Base-by-base conservation (phyloP, 2,888 invertebrate species). In the Orchesella flavescens region DNA sequence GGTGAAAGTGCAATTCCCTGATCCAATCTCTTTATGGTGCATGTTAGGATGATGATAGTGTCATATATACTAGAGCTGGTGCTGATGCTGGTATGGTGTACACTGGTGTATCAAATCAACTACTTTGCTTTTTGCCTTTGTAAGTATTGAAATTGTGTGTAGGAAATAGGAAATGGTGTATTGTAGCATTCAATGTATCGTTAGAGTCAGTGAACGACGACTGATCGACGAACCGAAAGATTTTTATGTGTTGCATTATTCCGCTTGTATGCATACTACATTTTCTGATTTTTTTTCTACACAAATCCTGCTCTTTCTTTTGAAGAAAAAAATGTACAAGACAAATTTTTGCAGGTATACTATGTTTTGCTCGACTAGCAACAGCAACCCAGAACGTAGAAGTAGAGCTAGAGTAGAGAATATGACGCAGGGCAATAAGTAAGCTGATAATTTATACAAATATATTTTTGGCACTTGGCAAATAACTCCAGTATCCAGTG, bases 1-100 rank as follows among this genome's bases (percentile, higher is more conserved):
- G 61, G 77, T 69, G 69, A 78, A 78, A 78, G 77, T 78, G 77
- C 77, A 71, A 69, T 78, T 78, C 74, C n/a, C 68, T 61, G 77
- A 78, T 78, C 49, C 46, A 24, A 78, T 78, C 77, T 78, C 21
- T 76, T 55, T 49, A 49, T 63, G 65, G 17, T 46, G 63, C 7
- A 49, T 74, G 46, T 15, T 65, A 49, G 21, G 23, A 46, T 23
- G 23, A 68, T 49, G 46, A 68, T 46, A 68, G n/a, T 66, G 66
- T 66, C 66, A 66, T 44, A 34, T 34, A 34, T 59, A 53, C 53
- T 66, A 44, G 19, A n/a, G n/a, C n/a, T n/a, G n/a, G n/a, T n/a
- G n/a, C n/a, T n/a, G n/a, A n/a, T n/a, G n/a, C n/a, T n/a, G n/a
- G n/a, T n/a, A n/a, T n/a, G n/a, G n/a, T n/a, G n/a, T n/a, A n/a